phyloP scores from a whole-genome alignment of 2,888 invertebrate species.

The Clistopyga incitator region DNA sequence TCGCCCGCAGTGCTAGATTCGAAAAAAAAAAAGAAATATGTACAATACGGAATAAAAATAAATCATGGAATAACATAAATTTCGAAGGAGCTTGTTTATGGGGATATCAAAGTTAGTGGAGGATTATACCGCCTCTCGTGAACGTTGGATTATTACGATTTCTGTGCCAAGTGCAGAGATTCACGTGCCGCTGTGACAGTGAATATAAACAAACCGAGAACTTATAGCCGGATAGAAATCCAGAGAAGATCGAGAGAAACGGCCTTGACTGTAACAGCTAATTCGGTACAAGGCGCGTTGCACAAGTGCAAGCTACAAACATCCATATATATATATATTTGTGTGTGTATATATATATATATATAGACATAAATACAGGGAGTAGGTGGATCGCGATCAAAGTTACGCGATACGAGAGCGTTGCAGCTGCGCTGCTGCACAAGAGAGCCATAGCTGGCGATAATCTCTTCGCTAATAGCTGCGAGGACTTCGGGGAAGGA shows the following conservation, averaged over 20 bases:
- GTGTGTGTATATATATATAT: slow-evolving; percentile 27
- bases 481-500: slow-evolving; percentile 1
- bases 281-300: slow-evolving; percentile 68
- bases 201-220: slow-evolving; percentile 6
- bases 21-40: background rate
- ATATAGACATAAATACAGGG: background rate
- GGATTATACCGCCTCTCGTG: too few species aligned
- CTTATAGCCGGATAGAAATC: slow-evolving; percentile 10
- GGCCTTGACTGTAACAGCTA: slow-evolving; percentile 68
- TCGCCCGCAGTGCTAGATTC: background rate
- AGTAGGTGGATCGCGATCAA: slow-evolving; percentile 46
- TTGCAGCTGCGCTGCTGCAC: slow-evolving; percentile 6
- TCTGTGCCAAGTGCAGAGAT: slow-evolving; percentile 23
- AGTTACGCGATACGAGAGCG: slow-evolving; percentile 6
- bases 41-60: background rate
- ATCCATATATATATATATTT: background rate
- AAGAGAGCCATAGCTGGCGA: slow-evolving; percentile 39
- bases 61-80: background rate
- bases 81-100: background rate
- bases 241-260: slow-evolving; percentile 39
- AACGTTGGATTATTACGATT: slow-evolving; percentile 1
- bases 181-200: background rate
- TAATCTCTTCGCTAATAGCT: slow-evolving; percentile 44
- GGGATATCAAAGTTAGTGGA: background rate
- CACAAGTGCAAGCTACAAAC: slow-evolving; percentile 29